These are phyloP conservation scores for Oenanthe oenanthe DNA, from an alignment of 2,113 vertebrate species.

Conservation along the genomic window DNA sequence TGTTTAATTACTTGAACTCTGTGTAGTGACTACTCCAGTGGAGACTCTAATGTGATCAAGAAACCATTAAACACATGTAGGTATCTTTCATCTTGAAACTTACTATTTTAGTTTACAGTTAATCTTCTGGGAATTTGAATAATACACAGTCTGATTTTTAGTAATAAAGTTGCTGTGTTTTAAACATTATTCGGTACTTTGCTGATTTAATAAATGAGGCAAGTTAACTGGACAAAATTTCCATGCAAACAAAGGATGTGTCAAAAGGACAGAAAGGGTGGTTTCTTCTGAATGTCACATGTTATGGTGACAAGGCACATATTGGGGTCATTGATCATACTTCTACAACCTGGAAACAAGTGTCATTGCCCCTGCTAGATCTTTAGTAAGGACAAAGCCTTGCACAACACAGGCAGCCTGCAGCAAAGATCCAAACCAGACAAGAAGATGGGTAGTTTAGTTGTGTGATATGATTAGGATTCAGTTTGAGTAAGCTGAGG, in stretches of 20 bases:
- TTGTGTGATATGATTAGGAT: neutral
- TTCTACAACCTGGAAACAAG: neutral
- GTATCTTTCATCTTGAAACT: neutral
- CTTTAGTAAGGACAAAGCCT: neutral
- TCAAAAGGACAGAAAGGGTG: neutral
- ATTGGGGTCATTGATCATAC: neutral
- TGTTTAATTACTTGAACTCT: conserved; percentile 17
- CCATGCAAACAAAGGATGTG: neutral
- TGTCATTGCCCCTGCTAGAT: neutral
- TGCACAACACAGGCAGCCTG: neutral
- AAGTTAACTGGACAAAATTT: neutral
- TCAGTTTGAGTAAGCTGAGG: neutral
- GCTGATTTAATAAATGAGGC: neutral
- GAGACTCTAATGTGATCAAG: neutral
- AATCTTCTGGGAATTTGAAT: neutral
- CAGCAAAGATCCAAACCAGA: neutral
- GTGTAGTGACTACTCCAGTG: neutral
- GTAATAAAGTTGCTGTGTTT: neutral
- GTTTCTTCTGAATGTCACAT: neutral
- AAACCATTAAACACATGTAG: neutral
- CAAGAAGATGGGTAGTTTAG: neutral
- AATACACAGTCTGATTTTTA: neutral
- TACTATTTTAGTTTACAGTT: neutral
- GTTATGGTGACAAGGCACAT: neutral
- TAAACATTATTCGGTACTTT: neutral